phyloP scores from a whole-genome alignment of 2,113 vertebrate species.

The Puma concolor region DNA sequence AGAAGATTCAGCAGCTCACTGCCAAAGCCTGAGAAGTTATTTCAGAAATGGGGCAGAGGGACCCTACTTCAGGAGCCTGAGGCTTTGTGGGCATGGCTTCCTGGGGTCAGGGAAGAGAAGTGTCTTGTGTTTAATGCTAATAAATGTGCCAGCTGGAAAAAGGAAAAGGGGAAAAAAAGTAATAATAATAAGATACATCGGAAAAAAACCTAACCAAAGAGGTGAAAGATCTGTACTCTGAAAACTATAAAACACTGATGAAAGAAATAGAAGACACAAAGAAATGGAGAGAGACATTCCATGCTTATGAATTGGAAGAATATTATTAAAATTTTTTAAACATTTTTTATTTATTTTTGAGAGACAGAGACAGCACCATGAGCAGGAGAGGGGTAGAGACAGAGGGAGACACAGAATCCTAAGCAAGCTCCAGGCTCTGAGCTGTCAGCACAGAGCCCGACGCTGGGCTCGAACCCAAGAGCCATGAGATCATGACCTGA shows the following conservation, averaged over 20 bases:
- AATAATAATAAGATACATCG: not conserved
- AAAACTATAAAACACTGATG: not conserved
- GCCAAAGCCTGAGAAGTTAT: constrained; percentile 86
- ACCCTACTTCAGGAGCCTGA: not conserved
- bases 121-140: constrained; percentile 54
- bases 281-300: not conserved
- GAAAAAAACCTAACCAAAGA: not conserved
- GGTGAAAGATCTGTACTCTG: not conserved
- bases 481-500: too few species aligned
- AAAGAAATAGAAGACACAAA: not conserved
- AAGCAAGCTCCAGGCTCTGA: too few species aligned
- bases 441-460: too few species aligned
- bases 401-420: too few species aligned
- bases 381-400: too few species aligned
- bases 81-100: not conserved
- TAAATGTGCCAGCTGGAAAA: constrained; percentile 55
- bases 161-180: not conserved
- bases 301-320: not conserved
- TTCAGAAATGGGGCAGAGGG: not conserved
- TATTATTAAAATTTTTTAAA: too few species aligned
- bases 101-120: not conserved
- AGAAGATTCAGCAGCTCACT: constrained; percentile 95
- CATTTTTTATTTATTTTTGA: too few species aligned
- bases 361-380: too few species aligned
- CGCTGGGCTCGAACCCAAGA: too few species aligned